Conservation (phyloP, 2,797 vertebrate species). For the Brachyalestes nurse region DNA sequence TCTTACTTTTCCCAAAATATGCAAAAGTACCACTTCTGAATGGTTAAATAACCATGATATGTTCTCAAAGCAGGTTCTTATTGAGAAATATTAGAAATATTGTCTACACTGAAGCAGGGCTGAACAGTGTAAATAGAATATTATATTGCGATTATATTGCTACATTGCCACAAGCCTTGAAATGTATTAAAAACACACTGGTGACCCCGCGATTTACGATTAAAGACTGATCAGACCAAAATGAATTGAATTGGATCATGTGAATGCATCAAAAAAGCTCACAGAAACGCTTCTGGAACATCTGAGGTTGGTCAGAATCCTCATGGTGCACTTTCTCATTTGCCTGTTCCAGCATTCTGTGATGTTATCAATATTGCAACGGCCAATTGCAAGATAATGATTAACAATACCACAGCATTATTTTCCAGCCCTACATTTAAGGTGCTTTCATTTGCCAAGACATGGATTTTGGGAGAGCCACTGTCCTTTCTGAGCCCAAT, state of each 20-base stretch:
- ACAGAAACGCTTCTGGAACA: too few species aligned
- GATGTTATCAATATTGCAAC: background rate
- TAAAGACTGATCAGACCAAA: too few species aligned
- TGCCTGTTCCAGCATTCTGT: background rate
- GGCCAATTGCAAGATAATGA: background rate
- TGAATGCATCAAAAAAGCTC: too few species aligned
- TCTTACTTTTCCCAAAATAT: too few species aligned
- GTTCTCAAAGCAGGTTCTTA: too few species aligned
- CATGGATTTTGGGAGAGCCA: background rate
- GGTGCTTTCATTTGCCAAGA: background rate
- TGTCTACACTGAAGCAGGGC: background rate
- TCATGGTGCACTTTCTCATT: too few species aligned
- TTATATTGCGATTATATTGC: background rate
- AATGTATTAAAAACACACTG: background rate
- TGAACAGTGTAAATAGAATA: too few species aligned
- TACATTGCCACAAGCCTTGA: background rate
- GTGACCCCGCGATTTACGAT: too few species aligned
- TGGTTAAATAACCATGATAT: too few species aligned
- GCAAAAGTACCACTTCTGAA: too few species aligned
- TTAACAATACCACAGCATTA: background rate
- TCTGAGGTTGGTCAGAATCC: too few species aligned
- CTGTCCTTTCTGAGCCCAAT: background rate
- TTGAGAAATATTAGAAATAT: background rate
- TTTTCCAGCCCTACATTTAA: background rate
- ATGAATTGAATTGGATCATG: too few species aligned